Conservation (phyloP, 2,113 vertebrate genomes). For the Suricata suricatta region DNA sequence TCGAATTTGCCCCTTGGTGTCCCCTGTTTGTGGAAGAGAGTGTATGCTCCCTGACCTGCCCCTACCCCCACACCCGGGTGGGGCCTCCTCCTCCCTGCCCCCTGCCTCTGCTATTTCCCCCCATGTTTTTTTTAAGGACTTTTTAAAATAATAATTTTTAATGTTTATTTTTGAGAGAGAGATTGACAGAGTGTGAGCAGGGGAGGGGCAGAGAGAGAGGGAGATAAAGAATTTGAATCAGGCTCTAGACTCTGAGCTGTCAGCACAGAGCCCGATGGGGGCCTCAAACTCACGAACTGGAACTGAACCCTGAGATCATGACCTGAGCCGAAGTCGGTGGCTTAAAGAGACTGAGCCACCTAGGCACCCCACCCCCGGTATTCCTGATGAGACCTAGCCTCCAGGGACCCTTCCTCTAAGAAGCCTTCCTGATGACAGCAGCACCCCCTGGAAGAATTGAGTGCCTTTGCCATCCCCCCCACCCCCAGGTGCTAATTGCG, state of each 20-base stretch:
- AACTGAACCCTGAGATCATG: too few relatives aligned
- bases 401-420: not conserved
- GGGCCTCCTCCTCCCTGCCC: not conserved
- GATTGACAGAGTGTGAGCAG: too few relatives aligned
- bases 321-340: too few relatives aligned
- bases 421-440: not conserved
- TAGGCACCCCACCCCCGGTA: not conserved
- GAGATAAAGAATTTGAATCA: too few relatives aligned
- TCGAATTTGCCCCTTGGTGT: not conserved
- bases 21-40: not conserved
- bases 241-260: too few relatives aligned
- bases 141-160: too few relatives aligned
- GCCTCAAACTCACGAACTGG: too few relatives aligned
- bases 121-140: too few relatives aligned
- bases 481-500: not conserved
- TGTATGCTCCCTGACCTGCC: not conserved
- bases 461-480: not conserved
- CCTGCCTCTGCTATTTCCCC: not conserved
- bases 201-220: too few relatives aligned
- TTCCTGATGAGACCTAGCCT: not conserved
- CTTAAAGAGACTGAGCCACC: too few relatives aligned
- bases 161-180: too few relatives aligned
- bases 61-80: accelerated
- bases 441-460: not conserved
- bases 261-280: too few relatives aligned